A percentile compares a stretch with the other conserved stretches of the same genome.
These are phyloP conservation scores for Oreohelix idahoensis DNA, from an alignment of 1,140 invertebrate species.

Conservation along the genomic window DNA sequence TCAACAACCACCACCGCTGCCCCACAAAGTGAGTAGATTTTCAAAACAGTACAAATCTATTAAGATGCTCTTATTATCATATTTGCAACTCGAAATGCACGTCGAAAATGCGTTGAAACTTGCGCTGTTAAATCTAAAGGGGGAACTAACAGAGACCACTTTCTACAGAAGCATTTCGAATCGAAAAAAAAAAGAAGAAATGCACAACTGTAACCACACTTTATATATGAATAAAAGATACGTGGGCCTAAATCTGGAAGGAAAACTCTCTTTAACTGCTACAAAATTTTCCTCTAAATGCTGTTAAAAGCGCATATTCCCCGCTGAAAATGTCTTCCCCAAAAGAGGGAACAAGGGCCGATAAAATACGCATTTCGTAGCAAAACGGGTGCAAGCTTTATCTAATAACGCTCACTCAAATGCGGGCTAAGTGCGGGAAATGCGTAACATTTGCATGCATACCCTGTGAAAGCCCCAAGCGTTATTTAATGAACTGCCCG, in stretches of 20 bases:
- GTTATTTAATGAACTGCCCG: constrained; percentile 8
- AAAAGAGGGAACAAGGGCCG: background rate
- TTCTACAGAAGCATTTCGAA: background rate
- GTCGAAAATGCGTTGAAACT: background rate
- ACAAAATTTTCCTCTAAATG: background rate
- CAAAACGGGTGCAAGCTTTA: background rate
- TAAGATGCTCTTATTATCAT: background rate
- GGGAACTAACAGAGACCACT: background rate
- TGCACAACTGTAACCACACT: background rate
- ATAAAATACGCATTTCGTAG: constrained; percentile 7
- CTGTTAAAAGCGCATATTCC: constrained; percentile 8
- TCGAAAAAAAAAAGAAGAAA: background rate
- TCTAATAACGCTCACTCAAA: constrained; percentile 15
- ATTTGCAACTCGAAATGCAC: background rate
- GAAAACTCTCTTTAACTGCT: background rate
- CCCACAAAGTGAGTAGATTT: background rate
- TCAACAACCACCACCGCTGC: background rate
- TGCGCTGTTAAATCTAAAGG: background rate
- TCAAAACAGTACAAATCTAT: background rate
- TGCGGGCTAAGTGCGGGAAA: constrained; percentile 7
- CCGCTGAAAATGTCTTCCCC: background rate
- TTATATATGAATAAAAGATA: background rate
- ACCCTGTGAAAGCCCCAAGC: background rate
- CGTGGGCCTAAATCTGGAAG: background rate
- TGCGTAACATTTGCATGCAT: background rate